Base-by-base conservation (phyloP, 1,140 invertebrate species). In the Cotesia glomerata region DNA sequence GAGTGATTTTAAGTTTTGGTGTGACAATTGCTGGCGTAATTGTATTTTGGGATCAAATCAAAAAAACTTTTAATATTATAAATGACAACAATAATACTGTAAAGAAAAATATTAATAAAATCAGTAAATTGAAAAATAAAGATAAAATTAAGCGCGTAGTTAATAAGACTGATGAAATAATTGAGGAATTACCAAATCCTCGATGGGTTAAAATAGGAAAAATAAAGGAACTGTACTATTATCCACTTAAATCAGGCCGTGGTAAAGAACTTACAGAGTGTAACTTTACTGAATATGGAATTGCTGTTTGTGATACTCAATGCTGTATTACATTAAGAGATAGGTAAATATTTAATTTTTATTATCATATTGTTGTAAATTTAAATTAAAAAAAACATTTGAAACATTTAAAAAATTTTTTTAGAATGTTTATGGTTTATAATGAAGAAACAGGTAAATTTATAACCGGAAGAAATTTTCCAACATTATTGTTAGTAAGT, bases 201-300 rank as follows among this genome's bases (percentile, higher is more conserved):
- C 77, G 80, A 8, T 85, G 84, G 84, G 65, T 71, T 13, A 82
- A 81, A 75, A 77, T 85, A 14, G 85, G 84, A 14, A 64, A 65
- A 13, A 75, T 86, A 0, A 71, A 82, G 56, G 80, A 85, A 64
- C 70, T 86, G 32, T 82, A 76, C 64, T 74, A 76, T 71, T 86
- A 86, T 77, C 84, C 85, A 8, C 51, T 86, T 32, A 86, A 86
- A 77, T 86, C 85, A 56, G 83, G 84, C 8, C 76, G 78, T 61
- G 82, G 80, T 3, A 80, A 73, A 59, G 65, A 74, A 14, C 11
- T 85, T 4, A 39, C 56, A 4, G 45, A 79, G 11, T 84, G 82
- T 69, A 32, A 78, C 45, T 86, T 85, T 63, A 82, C 82, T 13
- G 76, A 80, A 54, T 78, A 67, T 56, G 85, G 85, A 0, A 84